Evolutionary conservation across 2,113 vertebrate genomes (phyloP).

Genomic region (Cyrtonyx montezumae): DNA sequence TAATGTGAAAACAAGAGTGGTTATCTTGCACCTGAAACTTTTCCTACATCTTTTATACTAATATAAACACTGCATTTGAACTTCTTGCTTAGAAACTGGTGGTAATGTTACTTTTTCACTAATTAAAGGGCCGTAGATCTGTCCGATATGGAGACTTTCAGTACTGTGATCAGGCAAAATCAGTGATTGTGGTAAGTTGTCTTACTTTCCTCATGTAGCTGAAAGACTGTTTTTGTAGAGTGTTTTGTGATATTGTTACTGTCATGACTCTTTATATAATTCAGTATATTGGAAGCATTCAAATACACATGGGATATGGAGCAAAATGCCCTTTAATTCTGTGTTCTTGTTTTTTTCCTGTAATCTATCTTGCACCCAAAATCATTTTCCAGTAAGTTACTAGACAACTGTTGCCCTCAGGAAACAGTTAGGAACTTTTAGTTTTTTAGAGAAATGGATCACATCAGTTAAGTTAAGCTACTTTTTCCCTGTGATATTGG

Average conservation of each 20-base stretch:
- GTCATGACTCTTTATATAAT: neutral
- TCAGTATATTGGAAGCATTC: neutral
- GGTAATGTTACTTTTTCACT: neutral
- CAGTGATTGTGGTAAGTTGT: slow-evolving; percentile 94
- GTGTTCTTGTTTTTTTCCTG: accelerated
- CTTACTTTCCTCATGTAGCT: neutral
- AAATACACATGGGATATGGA: accelerated
- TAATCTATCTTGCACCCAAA: neutral
- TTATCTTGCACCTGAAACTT: neutral
- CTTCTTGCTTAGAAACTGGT: neutral
- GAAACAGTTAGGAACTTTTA: neutral
- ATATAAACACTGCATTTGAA: neutral
- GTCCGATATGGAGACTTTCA: slow-evolving; percentile 95
- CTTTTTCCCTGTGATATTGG: neutral
- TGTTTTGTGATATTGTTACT: neutral
- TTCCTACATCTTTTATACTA: neutral
- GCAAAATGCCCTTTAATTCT: neutral
- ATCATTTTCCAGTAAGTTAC: neutral
- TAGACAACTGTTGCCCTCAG: neutral
- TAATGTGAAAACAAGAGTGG: neutral
- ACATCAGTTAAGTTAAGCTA: neutral
- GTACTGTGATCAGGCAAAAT: slow-evolving; percentile 96
- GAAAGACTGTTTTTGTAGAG: neutral
- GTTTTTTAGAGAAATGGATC: neutral
- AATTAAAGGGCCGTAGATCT: slow-evolving; percentile 90